Conservation (phyloP, 2,888 invertebrate species). For the Eutolmus rufibarbis region DNA sequence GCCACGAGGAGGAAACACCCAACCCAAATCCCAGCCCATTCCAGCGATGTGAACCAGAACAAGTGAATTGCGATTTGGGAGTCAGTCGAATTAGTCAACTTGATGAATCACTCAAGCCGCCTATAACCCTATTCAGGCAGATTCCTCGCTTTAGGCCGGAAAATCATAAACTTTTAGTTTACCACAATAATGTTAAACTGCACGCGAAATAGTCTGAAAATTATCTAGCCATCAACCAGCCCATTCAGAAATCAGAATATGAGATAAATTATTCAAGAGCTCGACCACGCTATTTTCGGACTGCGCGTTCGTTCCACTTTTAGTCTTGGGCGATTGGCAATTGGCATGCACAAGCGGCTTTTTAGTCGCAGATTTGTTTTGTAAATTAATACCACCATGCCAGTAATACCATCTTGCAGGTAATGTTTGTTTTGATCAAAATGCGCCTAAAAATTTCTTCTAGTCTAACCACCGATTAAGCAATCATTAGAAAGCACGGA, state of each 20-base stretch:
- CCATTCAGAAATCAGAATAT: background rate
- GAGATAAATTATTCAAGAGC: background rate
- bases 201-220: background rate
- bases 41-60: background rate
- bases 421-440: too few species aligned
- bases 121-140: background rate
- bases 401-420: too few species aligned
- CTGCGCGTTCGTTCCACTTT: background rate
- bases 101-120: background rate
- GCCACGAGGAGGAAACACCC: background rate
- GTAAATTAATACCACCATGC: too few species aligned
- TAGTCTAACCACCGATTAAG: too few species aligned
- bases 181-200: background rate
- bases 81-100: background rate
- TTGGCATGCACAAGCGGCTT: background rate
- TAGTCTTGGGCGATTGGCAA: background rate
- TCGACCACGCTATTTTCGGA: background rate
- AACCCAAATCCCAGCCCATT: background rate
- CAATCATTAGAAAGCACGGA: too few species aligned
- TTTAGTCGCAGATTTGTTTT: background rate
- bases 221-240: background rate
- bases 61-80: background rate
- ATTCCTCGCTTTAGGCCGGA: too few species aligned
- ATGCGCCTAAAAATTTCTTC: too few species aligned
- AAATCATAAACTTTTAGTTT: background rate